A percentile compares a stretch with the other conserved stretches of the same genome.
Conservation (phyloP, 2,113 vertebrate species). For the Thermophis baileyi region DNA sequence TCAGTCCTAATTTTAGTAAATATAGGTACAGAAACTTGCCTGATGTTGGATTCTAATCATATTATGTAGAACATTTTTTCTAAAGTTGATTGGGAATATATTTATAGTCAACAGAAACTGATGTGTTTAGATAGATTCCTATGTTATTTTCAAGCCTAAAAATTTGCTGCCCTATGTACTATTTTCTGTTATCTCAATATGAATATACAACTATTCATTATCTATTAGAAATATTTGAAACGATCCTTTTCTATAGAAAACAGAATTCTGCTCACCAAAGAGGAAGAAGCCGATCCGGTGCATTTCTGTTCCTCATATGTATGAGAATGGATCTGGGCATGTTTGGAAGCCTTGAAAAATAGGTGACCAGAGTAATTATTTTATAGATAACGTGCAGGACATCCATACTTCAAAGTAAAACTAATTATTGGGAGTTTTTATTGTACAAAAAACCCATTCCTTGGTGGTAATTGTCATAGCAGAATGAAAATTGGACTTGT, state of each 20-base stretch:
- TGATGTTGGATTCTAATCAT: not conserved
- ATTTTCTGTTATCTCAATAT: not conserved
- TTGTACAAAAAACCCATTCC: not conserved
- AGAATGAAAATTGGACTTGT: not conserved
- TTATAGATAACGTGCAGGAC: not conserved
- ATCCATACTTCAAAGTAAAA: not conserved
- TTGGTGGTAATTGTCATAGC: not conserved
- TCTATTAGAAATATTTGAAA: not conserved
- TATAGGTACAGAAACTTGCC: not conserved
- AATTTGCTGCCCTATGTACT: not conserved
- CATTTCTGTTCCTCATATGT: not conserved
- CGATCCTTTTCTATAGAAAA: not conserved
- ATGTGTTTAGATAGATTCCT: not conserved
- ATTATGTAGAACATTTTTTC: not conserved
- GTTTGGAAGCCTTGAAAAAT: not conserved
- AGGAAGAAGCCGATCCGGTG: not conserved
- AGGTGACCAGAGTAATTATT: not conserved
- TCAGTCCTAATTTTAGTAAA: not conserved
- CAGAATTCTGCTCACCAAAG: not conserved
- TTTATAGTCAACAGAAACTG: not conserved
- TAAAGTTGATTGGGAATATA: not conserved
- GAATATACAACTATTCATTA: not conserved
- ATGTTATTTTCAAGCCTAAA: not conserved
- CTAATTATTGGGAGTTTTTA: not conserved
- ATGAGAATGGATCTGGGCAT: not conserved